phyloP scores from a whole-genome alignment of 2,113 vertebrate species.

The Epinephelus cyanopodus region DNA sequence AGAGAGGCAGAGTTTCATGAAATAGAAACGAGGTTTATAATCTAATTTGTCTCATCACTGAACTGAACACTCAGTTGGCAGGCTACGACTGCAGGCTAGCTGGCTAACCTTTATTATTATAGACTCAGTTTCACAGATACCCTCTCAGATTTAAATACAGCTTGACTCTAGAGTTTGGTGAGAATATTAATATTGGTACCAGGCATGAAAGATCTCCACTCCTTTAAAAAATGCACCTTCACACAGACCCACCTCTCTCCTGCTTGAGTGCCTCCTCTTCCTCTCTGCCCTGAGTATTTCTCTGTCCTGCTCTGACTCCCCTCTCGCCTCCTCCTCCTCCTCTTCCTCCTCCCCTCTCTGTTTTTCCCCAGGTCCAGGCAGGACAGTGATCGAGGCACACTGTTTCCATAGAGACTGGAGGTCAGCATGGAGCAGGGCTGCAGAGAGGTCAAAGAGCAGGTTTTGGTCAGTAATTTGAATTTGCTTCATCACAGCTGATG shows the following conservation, averaged over 20 bases:
- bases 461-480: not conserved
- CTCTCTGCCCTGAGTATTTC: constrained; percentile 62
- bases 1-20: constrained; percentile 16
- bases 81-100: constrained; percentile 6
- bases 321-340: constrained; percentile 24
- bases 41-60: constrained; percentile 57
- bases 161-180: not conserved
- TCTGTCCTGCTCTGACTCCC: constrained; percentile 56
- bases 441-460: constrained; percentile 12
- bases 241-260: constrained; percentile 67
- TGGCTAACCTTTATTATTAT: constrained; percentile 15
- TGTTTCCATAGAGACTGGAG: constrained; percentile 75
- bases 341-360: not conserved
- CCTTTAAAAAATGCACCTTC: not conserved
- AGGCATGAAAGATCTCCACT: not conserved
- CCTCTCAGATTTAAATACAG: not conserved
- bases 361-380: constrained; percentile 1
- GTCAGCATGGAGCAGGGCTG: constrained; percentile 72
- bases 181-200: not conserved
- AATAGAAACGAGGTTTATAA: constrained; percentile 35
- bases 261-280: constrained; percentile 58
- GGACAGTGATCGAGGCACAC: constrained; percentile 36
- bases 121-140: constrained; percentile 1
- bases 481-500: not conserved
- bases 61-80: constrained; percentile 46